Evolutionary conservation across 2,888 invertebrate genomes (phyloP), one percentile per base, ranked within the genome.

Genomic region (Phymatocera aterrima): DNA sequence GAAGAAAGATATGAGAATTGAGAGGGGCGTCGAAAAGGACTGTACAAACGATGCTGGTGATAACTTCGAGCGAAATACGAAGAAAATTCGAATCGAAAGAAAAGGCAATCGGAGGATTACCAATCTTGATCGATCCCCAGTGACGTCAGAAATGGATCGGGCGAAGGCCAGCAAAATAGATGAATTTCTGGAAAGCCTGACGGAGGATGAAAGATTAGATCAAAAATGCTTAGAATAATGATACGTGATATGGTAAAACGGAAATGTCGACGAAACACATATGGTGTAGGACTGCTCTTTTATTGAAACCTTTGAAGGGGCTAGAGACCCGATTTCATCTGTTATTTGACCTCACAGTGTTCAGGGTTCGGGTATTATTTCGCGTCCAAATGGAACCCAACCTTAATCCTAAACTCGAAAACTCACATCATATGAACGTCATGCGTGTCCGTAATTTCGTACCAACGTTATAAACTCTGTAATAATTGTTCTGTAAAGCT

Each of bases 381-480:
- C 28, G 15, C 10, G 15, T 28, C 57, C 21, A 3, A n/a, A n/a
- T n/a, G n/a, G n/a, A 10, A 15, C 28, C 57, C 28, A 57, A 15
- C 12, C 15, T 15, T 28, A 57, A 57, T 28, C 28, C 24, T 64
- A 37, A 64, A 64, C 34, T 64, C 10, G 37, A 64, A 64, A 64
- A 31, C 64, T 64, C 64, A 21, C 37, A 21, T 37, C 37, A 64
- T 64, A 37, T 64, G 2, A 64, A 37, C 37, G 64, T 37, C 64
- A 37, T 18, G 12, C 37, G 37, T 64, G 37, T 37, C 37, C 37
- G 21, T 64, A 37, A 37, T 64, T 64, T 21, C 2, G 18, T 64
- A 37, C n/a, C 6, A 1, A 40, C 40, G 8, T 57, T n/a, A n/a
- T 15, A 15, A 12, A 57, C 8, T 57, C 12, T 57, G 4, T 57